Percentiles rank a stretch among this genome's conserved stretches.
These are phyloP conservation scores for Alloplasta piceator DNA, from an alignment of 2,888 invertebrate genomes.

Conservation along the genomic window DNA sequence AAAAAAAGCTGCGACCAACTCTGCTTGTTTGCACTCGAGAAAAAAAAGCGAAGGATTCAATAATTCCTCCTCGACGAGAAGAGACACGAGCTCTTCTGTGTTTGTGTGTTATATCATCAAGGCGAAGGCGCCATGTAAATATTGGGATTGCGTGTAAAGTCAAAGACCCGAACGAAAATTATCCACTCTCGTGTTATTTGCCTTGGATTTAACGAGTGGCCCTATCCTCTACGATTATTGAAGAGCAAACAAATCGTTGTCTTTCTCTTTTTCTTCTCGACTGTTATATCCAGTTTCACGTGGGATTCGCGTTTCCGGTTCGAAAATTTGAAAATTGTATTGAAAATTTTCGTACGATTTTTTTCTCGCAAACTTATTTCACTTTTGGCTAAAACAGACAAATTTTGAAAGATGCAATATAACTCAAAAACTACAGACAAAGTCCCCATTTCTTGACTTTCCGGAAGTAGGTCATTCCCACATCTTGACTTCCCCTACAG, in stretches of 20 bases:
- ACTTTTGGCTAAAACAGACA: too few relatives aligned
- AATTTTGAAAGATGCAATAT: too few relatives aligned
- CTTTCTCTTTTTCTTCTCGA: slow-evolving; percentile 36
- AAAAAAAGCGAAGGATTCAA: slow-evolving; percentile 2
- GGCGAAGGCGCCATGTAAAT: slow-evolving; percentile 62
- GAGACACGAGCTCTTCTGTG: slow-evolving; percentile 1
- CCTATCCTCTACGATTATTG: slow-evolving; percentile 51
- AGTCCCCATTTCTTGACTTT: too few relatives aligned
- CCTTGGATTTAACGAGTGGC: slow-evolving; percentile 11
- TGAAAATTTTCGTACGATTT: too few relatives aligned
- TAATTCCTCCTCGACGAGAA: too few relatives aligned
- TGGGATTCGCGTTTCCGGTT: too few relatives aligned
- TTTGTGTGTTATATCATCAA: slow-evolving; percentile 37
- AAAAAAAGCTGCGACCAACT: slow-evolving; percentile 11
- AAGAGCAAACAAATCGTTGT: slow-evolving; percentile 64
- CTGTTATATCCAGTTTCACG: neutral
- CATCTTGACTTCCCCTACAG: too few relatives aligned
- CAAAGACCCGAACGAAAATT: slow-evolving; percentile 63
- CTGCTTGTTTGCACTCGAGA: slow-evolving; percentile 46
- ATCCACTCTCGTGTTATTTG: slow-evolving; percentile 54
- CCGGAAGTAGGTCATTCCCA: too few relatives aligned
- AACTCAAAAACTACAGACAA: too few relatives aligned
- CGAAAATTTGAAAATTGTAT: too few relatives aligned
- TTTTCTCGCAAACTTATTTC: too few relatives aligned
- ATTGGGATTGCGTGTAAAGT: slow-evolving; percentile 64